Evolutionary conservation across 2,888 invertebrate genomes (phyloP).

Genomic region (Pantelozetes paolii): DNA sequence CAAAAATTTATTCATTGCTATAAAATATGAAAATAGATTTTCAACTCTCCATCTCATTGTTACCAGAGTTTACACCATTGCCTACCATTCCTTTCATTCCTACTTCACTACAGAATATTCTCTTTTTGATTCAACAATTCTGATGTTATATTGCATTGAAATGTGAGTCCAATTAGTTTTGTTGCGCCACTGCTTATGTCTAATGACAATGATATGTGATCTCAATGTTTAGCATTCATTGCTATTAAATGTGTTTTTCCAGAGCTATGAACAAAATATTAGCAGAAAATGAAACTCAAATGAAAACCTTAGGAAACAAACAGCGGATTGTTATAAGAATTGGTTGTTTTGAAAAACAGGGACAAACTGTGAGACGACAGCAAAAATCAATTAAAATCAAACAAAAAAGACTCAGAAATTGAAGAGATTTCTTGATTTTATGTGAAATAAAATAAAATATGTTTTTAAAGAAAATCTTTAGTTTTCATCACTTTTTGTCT

Average conservation of each 20-base stretch:
- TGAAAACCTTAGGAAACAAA: background rate
- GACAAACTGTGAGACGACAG: background rate
- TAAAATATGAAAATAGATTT: too few species aligned
- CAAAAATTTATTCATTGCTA: too few species aligned
- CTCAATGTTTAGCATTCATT: slow-evolving; percentile 6
- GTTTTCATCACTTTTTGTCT: background rate
- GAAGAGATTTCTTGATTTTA: too few species aligned
- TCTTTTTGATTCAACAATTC: too few species aligned
- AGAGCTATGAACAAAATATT: background rate
- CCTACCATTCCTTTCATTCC: too few species aligned
- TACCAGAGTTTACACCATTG: too few species aligned
- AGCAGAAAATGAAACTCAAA: slow-evolving; percentile 1
- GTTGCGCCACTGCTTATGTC: slow-evolving; percentile 32
- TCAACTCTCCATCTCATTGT: too few species aligned
- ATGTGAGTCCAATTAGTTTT: slow-evolving; percentile 27
- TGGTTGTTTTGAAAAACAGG: background rate
- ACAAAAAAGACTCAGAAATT: too few species aligned
- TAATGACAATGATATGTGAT: slow-evolving; percentile 34
- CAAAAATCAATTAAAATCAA: background rate
- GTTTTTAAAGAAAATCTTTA: too few species aligned
- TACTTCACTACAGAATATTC: too few species aligned
- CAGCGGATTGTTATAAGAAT: background rate
- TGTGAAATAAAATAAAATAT: too few species aligned
- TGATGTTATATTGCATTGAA: background rate
- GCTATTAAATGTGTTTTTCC: background rate